Evolutionary conservation across 2,888 invertebrate species (phyloP), one percentile per base, ranked within the genome.

Genomic region (Dasypolia templi): DNA sequence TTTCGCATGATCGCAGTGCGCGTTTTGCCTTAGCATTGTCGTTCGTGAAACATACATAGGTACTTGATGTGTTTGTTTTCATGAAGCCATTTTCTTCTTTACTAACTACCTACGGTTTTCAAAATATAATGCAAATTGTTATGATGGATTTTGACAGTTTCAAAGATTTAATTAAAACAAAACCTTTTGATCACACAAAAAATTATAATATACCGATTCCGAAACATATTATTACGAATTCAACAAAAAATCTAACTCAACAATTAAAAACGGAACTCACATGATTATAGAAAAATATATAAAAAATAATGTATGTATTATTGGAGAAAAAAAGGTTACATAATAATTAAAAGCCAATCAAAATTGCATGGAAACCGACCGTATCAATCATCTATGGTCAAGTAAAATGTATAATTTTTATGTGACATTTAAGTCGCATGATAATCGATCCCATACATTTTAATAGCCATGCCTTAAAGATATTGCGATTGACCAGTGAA

Each of bases 361-460:
- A 83, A 84, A 85, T 85, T 84, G 81, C 84, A 86, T 83, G 85
- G 85, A 84, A 81, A 75, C 75, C 81, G 76, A 75, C 75, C 81
- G 76, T 84, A 88, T 89, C 77, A 89, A 91, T 90, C 93, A 89
- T 87, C 68, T 49, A 53, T 63, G 62, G 67, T 73, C 59, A 70
- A 74, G 75, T 72, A 64, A 82, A 81, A 66, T 80, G 63, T 82
- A 91, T 91, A 91, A 88, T 89, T 92, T 90, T 87, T 88, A 87
- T 86, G 87, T 83, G 91, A 91, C 92, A 90, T 92, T 92, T 91
- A 92, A 89, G 85, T 83, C 81, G 80, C 66, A 71, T 66, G 87
- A 88, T 92, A 91, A 93, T 93, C 90, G 90, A 87, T 85, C 88
- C 88, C 88, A 91, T 92, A 92, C 91, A 92, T 92, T 92, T 91